Evolutionary conservation across 2,113 vertebrate species (phyloP), one percentile per base, ranked within the genome.

Genomic region (Bos javanicus): DNA sequence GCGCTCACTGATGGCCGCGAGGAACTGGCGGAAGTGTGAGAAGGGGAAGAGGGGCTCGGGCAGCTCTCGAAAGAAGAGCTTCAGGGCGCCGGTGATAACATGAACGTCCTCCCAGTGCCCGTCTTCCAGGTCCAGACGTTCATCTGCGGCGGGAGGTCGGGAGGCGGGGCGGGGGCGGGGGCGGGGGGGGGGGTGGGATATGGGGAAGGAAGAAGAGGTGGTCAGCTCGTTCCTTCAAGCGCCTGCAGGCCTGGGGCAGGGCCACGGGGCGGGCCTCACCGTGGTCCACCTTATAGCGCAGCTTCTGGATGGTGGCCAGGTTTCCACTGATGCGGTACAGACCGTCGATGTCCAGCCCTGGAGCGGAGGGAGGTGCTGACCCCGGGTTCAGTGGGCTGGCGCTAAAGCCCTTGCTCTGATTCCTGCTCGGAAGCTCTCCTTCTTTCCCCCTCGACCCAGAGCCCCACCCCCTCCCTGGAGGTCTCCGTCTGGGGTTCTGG

Each of bases 291-390:
- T 99, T 99, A 98, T 99, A 99, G 97, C 99, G 99, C 74, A 99
- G 98, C 80, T 99, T 99, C 99, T 99, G 99, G 96, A 99, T 99
- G 95, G 99, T 99, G 16, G 99, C 99, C 87, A 99, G 98, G 98
- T 99, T 99, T 46, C 99, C 99, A 3, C 99, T 99, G 97, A 99
- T 99, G 96, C 99, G 99, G 98, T 99, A 99, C 52, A 99, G 98
- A 28, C 99, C 99, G 1, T 99, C 99, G 0, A 99, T 99, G 96
- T 99, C 99, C 98, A 99, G 91, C 28, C 98, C 98, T 98, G 94
- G 2, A 36, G 36, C 26, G 43, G 85, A 93, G 48, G 43, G 39
- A 90, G 84, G 26, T 50, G 39, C 54, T 87, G 81, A 81, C 17
- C 12, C 48, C 7, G 26, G 95, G 39, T n/a, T 26, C 2, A 12